These are phyloP conservation scores for Rousettus madagascariensis DNA, from an alignment of 2,797 vertebrate species.

Conservation along the genomic window DNA sequence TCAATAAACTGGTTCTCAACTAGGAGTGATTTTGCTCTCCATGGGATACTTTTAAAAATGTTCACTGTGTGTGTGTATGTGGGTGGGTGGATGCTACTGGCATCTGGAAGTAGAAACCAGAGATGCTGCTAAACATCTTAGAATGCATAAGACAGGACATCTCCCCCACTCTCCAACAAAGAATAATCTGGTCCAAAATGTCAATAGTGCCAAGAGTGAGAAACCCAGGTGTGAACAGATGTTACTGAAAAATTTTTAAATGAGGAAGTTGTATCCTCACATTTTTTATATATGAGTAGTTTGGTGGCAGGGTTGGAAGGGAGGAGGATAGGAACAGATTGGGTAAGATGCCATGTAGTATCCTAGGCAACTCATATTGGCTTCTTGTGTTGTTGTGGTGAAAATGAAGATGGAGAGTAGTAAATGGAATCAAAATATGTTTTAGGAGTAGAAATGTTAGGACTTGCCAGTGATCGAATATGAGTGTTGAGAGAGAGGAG, in stretches of 20 bases:
- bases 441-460: background rate
- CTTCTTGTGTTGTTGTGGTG: background rate
- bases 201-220: background rate
- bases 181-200: background rate
- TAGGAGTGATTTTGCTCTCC: background rate
- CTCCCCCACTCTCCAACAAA: background rate
- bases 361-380: background rate
- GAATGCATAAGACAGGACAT: background rate
- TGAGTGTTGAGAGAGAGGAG: background rate
- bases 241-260: background rate
- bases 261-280: background rate
- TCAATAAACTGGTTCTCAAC: background rate
- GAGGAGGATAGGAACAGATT: background rate
- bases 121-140: background rate
- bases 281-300: background rate
- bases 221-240: background rate
- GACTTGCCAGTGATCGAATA: background rate
- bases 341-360: too few species aligned
- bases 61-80: background rate
- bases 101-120: background rate
- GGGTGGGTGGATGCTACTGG: background rate
- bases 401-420: background rate
- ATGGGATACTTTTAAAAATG: background rate
- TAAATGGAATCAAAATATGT: background rate
- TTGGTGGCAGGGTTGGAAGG: background rate